Evolutionary conservation across 2,113 vertebrate species (phyloP).

Genomic region (Myotis brandtii): DNA sequence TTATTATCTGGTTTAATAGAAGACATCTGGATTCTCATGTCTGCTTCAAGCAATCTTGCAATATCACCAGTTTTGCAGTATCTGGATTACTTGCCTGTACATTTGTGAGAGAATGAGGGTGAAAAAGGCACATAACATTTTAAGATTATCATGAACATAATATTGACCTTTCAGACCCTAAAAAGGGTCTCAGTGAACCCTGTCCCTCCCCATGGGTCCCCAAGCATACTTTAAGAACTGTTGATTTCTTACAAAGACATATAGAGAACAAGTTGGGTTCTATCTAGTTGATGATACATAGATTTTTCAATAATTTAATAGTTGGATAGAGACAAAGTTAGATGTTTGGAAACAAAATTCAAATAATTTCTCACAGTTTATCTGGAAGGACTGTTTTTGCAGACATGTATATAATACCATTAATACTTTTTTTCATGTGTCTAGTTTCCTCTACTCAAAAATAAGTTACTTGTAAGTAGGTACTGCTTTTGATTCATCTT

Average conservation of each 20-base stretch:
- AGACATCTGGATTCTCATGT: conserved; percentile 62
- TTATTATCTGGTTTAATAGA: conserved; percentile 48
- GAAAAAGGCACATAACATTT: neutral
- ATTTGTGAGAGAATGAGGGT: neutral
- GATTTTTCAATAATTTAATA: conserved; percentile 29
- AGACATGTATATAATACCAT: neutral
- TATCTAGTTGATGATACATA: neutral
- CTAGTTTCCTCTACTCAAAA: neutral
- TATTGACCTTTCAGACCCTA: neutral
- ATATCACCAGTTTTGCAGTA: neutral
- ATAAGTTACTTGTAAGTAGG: conserved; percentile 33
- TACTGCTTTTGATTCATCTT: conserved; percentile 16
- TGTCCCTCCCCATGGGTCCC: neutral
- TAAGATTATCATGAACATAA: conserved; percentile 9
- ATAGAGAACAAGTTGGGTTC: conserved; percentile 26
- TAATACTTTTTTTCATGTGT: neutral
- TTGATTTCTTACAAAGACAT: neutral
- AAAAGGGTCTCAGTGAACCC: neutral
- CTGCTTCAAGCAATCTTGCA: conserved; percentile 51
- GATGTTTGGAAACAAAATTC: conserved; percentile 35
- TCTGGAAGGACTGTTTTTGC: neutral
- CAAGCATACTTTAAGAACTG: conserved; percentile 24
- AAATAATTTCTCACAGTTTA: conserved; percentile 15
- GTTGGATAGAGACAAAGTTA: neutral
- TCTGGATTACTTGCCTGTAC: neutral